Conservation (phyloP, 2,888 invertebrate species). For the Gryllus longicercus region DNA sequence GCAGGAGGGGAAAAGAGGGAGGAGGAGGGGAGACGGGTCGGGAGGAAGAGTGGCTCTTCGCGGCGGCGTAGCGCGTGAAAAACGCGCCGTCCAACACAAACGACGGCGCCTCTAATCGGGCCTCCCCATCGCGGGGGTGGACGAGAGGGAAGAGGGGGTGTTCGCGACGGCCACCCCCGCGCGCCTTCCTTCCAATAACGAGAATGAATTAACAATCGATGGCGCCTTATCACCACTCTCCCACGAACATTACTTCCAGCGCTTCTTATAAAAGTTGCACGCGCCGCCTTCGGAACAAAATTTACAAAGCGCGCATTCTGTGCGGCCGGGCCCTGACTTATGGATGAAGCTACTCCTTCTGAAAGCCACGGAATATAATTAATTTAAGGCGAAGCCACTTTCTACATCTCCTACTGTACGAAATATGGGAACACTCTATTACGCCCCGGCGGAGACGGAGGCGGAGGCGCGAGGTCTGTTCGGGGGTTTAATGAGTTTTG, state of each 20-base stretch:
- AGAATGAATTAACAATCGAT: conserved; percentile 1
- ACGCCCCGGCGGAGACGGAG: not conserved
- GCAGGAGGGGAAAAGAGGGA: too few relatives aligned
- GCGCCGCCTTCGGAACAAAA: not conserved
- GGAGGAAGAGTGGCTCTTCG: not conserved
- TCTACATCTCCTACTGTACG: conserved; percentile 8
- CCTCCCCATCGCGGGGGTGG: too few relatives aligned
- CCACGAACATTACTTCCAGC: not conserved
- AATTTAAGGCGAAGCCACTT: conserved; percentile 6
- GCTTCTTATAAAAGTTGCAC: not conserved
- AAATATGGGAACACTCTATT: conserved; percentile 17
- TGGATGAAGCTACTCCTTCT: conserved; percentile 11
- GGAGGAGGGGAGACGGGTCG: not conserved
- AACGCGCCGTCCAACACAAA: not conserved
- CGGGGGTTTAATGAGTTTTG: conserved; percentile 4
- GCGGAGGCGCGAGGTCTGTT: not conserved
- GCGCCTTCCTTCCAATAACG: not conserved
- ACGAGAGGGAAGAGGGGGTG: too few relatives aligned
- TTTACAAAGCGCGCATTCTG: not conserved
- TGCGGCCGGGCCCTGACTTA: not conserved
- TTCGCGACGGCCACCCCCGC: too few relatives aligned
- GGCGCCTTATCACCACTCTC: not conserved
- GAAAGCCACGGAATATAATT: conserved; percentile 2
- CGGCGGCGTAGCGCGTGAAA: not conserved
- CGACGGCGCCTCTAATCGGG: not conserved